Base-by-base conservation (phyloP, 1,140 invertebrate species). In the Zaprionus capensis region DNA sequence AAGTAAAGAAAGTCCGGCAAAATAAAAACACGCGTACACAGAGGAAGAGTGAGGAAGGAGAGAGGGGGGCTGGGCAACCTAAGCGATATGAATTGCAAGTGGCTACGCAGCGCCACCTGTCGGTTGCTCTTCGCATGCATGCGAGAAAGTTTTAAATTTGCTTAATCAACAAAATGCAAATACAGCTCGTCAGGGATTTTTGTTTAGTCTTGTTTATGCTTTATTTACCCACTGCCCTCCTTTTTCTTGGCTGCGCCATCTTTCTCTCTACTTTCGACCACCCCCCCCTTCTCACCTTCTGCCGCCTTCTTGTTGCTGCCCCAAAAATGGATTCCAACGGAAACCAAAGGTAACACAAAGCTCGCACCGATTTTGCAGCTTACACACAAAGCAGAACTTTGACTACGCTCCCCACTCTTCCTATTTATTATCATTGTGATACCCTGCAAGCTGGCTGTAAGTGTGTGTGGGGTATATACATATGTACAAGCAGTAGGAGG, bases 121-220 rank as follows among this genome's bases (percentile, higher is more conserved):
- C 73, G 67, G 67, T 63, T 55, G 14, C 36, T 24, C n/a, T 57
- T n/a, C n/a, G 53, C 28, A 63, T 59, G 64, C 55, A 71, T 71
- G 73, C 53, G 57, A 46, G 41, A 63, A 79, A 80, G 68, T 80
- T 80, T 76, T 72, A 76, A 80, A 77, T 80, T 80, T 73, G 77
- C 77, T 80, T 80, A 77, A 80, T 80, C 77, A 80, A 80, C 74
- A 76, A 80, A 80, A 80, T 77, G 77, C 74, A 80, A 77, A 80
- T 80, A 76, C 69, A 72, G 57, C 74, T 76, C 73, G 73, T 76
- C 73, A 76, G 73, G 73, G 73, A 76, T 76, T 76, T 75, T 71
- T 65, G 68, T 71, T 76, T 76, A 76, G 73, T 71, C 73, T 76
- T 76, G 73, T 76, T 76, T 76, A 76, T 76, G 73, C 61, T 65